These are phyloP conservation scores for Catajapyx aquilonaris DNA, from an alignment of 1,140 invertebrate genomes.

Conservation along the genomic window DNA sequence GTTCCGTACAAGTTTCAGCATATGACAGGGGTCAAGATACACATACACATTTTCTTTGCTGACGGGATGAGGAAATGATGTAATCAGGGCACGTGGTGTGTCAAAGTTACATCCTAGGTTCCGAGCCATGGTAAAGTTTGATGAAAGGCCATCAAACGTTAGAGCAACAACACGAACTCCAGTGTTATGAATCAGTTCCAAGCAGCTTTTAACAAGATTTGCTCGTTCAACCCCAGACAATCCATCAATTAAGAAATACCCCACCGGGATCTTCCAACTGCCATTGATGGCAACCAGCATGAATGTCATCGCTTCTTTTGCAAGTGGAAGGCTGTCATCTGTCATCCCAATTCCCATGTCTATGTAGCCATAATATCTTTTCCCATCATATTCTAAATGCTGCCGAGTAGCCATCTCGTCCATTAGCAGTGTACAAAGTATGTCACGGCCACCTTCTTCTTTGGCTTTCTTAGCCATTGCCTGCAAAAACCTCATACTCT, in stretches of 20 bases:
- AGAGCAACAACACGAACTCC: conserved; percentile 13
- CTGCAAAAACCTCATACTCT: too few relatives aligned
- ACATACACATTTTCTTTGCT: conserved; percentile 8
- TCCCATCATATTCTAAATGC: conserved; percentile 16
- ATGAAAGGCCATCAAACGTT: conserved; percentile 16
- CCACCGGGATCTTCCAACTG: conserved; percentile 17
- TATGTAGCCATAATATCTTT: conserved; percentile 15
- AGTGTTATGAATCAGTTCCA: conserved; percentile 10
- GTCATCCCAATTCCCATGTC: conserved; percentile 14
- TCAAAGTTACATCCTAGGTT: conserved; percentile 12
- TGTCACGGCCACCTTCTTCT: too few relatives aligned
- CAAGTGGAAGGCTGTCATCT: conserved; percentile 12
- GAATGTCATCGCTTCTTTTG: conserved; percentile 19
- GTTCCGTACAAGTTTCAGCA: conserved; percentile 14
- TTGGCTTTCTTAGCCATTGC: too few relatives aligned
- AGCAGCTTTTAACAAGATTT: conserved; percentile 11
- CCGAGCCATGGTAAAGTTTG: conserved; percentile 13
- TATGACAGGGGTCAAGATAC: conserved; percentile 11
- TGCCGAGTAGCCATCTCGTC: conserved; percentile 20
- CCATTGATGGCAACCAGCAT: conserved; percentile 16
- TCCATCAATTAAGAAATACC: conserved; percentile 15
- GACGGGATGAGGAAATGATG: conserved; percentile 7
- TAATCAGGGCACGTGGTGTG: neutral
- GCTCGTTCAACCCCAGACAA: conserved; percentile 11
- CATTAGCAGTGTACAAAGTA: conserved; percentile 16